A percentile compares a stretch with the other conserved stretches of the same genome.
Evolutionary conservation across 2,888 invertebrate genomes (phyloP).

Genomic region (Drosophila anceps): DNA sequence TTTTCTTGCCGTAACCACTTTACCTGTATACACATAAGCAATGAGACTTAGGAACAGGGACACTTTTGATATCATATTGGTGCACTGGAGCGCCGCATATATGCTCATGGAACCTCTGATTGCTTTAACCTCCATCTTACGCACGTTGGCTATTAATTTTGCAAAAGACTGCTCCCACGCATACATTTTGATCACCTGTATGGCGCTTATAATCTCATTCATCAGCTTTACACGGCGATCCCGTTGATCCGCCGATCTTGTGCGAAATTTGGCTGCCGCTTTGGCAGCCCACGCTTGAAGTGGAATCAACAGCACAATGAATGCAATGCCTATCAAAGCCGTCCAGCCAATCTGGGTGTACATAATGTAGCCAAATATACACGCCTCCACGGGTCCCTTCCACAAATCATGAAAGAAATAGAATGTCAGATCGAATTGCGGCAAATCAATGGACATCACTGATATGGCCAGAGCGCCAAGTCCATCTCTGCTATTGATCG

Average conservation of each 20-base stretch:
- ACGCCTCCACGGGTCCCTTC: constrained; percentile 91
- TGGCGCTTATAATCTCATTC: constrained; percentile 94
- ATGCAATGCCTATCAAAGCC: constrained; percentile 89
- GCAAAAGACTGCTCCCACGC: constrained; percentile 94
- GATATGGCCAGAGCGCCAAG: constrained; percentile 92
- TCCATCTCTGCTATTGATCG: constrained; percentile 93
- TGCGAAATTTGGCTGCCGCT: constrained; percentile 88
- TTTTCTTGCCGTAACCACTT: constrained; percentile 90
- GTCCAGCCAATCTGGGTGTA: constrained; percentile 88
- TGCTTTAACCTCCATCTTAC: constrained; percentile 90
- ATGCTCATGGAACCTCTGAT: constrained; percentile 89
- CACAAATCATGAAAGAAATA: constrained; percentile 96
- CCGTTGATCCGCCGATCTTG: constrained; percentile 90
- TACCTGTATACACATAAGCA: constrained; percentile 88
- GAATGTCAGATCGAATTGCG: constrained; percentile 95
- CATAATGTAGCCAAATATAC: constrained; percentile 86
- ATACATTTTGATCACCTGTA: constrained; percentile 95
- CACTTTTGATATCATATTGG: constrained; percentile 91
- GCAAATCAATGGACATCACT: constrained; percentile 96
- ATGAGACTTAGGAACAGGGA: constrained; percentile 92
- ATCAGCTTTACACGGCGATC: constrained; percentile 94
- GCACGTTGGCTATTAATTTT: constrained; percentile 89
- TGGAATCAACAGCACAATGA: constrained; percentile 90
- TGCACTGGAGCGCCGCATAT: constrained; percentile 89
- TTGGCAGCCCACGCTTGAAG: constrained; percentile 91